phyloP scores from a whole-genome alignment of 2,888 invertebrate species.

The Hypomecis atomaria region DNA sequence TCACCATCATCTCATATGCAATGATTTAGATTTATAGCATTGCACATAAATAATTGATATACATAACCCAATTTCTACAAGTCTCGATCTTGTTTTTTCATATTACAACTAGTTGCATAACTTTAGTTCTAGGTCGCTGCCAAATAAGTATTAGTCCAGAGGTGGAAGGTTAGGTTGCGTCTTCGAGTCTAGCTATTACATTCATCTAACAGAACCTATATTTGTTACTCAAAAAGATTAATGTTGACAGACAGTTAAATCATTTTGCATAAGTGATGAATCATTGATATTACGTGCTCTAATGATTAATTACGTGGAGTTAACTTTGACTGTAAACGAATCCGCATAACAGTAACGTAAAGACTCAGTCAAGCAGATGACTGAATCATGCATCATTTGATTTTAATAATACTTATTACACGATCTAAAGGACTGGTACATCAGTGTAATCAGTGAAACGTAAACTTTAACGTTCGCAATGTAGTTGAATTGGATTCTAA shows the following conservation, averaged over 20 bases:
- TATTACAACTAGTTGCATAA: constrained; percentile 63
- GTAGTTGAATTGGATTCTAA: constrained; percentile 46
- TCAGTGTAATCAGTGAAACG: constrained; percentile 44
- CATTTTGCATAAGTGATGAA: neutral
- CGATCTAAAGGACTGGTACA: constrained; percentile 36
- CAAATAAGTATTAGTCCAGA: constrained; percentile 42
- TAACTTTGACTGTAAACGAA: constrained; percentile 22
- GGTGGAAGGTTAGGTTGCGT: constrained; percentile 52
- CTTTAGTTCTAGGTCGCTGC: constrained; percentile 56
- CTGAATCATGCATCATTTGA: constrained; percentile 21
- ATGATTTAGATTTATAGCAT: constrained; percentile 31
- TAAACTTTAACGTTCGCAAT: constrained; percentile 43
- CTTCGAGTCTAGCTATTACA: constrained; percentile 24
- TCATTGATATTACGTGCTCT: constrained; percentile 11
- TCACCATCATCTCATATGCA: constrained; percentile 24
- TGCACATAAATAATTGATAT: constrained; percentile 39
- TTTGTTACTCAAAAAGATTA: constrained; percentile 4
- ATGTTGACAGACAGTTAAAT: neutral
- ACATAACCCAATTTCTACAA: constrained; percentile 48
- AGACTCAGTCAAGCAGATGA: constrained; percentile 35
- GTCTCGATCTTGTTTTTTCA: constrained; percentile 56
- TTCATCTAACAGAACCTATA: constrained; percentile 12
- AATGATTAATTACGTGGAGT: constrained; percentile 13
- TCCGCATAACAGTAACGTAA: constrained; percentile 22
- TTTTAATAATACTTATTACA: constrained; percentile 42